phyloP scores from a whole-genome alignment of 2,888 invertebrate species.

The Ophion obscuratus region DNA sequence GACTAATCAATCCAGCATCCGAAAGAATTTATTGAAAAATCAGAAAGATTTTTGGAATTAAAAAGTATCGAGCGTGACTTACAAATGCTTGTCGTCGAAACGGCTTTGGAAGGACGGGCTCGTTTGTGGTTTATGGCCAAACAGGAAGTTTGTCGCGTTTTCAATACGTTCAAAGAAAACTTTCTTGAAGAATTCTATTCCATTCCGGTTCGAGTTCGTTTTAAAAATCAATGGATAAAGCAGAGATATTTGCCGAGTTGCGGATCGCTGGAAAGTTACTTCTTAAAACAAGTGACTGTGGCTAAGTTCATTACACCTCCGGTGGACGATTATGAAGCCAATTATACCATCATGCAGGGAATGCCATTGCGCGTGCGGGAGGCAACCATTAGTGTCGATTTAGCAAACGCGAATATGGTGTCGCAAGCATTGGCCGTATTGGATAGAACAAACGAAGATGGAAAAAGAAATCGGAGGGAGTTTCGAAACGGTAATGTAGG shows the following conservation, averaged over 20 bases:
- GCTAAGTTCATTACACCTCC: conserved; percentile 14
- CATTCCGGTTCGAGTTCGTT: background rate
- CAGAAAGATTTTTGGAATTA: too few relatives aligned
- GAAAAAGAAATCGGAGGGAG: too few relatives aligned
- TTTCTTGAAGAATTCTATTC: background rate
- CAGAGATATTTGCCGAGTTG: background rate
- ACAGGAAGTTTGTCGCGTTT: background rate
- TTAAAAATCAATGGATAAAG: background rate
- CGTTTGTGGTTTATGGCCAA: too few relatives aligned
- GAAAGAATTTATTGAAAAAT: too few relatives aligned
- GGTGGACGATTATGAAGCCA: conserved; percentile 45
- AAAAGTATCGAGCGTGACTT: too few relatives aligned
- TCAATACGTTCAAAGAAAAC: background rate
- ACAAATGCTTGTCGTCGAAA: too few relatives aligned
- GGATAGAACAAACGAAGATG: too few relatives aligned
- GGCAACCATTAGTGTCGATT: conserved; percentile 50
- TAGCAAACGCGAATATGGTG: conserved; percentile 41
- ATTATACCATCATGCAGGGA: conserved; percentile 61
- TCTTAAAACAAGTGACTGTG: background rate
- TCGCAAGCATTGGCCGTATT: too few relatives aligned
- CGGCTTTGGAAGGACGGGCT: too few relatives aligned
- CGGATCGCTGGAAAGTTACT: background rate
- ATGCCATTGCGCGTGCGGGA: conserved; percentile 50
- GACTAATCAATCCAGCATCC: too few relatives aligned
- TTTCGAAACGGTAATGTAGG: too few relatives aligned